Percentiles rank a stretch among this genome's conserved stretches.
These are phyloP conservation scores for Mesorhabditis spiculigera DNA, from an alignment of 2,888 invertebrate genomes.

Conservation along the genomic window DNA sequence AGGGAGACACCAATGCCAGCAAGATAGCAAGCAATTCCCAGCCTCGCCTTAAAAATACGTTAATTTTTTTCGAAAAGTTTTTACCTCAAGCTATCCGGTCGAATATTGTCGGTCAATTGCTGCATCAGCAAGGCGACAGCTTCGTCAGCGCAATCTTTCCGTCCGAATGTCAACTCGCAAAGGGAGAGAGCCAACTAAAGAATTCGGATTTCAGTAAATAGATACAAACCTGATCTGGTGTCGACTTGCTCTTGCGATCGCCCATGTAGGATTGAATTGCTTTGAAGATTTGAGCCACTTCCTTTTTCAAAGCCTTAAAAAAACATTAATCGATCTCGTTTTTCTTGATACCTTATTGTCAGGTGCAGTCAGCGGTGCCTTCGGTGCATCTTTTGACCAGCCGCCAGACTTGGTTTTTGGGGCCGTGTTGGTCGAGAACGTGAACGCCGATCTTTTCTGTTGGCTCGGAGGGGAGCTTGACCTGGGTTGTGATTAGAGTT, in stretches of 20 bases:
- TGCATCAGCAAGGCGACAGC: slow-evolving; percentile 65
- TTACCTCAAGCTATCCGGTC: slow-evolving; percentile 30
- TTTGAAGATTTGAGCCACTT: slow-evolving; percentile 86
- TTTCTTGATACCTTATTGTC: slow-evolving; percentile 69
- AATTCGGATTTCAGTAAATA: not conserved
- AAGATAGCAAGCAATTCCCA: slow-evolving; percentile 94
- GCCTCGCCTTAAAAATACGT: slow-evolving; percentile 63
- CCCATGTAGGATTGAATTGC: slow-evolving; percentile 92
- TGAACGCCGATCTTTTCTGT: slow-evolving; percentile 20
- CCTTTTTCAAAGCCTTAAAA: slow-evolving; percentile 74
- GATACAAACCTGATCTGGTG: slow-evolving; percentile 36
- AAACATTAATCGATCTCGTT: not conserved
- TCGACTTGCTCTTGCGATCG: slow-evolving; percentile 75
- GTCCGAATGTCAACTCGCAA: slow-evolving; percentile 78
- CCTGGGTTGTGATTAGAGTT: slow-evolving; percentile 6
- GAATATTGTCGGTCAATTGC: slow-evolving; percentile 45
- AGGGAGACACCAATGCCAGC: slow-evolving; percentile 88
- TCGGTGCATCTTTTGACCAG: slow-evolving; percentile 34
- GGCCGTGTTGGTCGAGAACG: slow-evolving; percentile 19
- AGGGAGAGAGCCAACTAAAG: slow-evolving; percentile 74
- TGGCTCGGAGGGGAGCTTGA: slow-evolving; percentile 27
- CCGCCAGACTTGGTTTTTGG: slow-evolving; percentile 23
- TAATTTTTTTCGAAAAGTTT: slow-evolving; percentile 8
- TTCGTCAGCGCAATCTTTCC: slow-evolving; percentile 75
- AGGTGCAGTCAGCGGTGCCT: slow-evolving; percentile 77